These are phyloP conservation scores for Mystacornis crossleyi DNA, from an alignment of 2,113 vertebrate species.

Conservation along the genomic window DNA sequence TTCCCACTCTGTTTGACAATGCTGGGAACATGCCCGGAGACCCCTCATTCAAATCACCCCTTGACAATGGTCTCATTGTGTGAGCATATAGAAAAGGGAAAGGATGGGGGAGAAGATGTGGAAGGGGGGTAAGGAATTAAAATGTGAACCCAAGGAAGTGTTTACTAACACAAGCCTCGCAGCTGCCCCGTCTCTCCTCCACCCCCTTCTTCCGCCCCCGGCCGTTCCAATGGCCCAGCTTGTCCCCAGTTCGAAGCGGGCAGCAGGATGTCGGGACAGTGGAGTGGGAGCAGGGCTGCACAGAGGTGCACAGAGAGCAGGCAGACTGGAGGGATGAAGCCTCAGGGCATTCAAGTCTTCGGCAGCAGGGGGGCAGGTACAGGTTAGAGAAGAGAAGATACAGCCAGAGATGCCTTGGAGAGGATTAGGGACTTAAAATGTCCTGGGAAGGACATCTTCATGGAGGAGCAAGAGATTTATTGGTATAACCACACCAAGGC, in stretches of 20 bases:
- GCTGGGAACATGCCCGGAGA: slow-evolving; percentile 86
- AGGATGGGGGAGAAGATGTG: slow-evolving; percentile 70
- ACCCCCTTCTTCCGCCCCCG: slow-evolving; percentile 37
- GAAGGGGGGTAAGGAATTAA: slow-evolving; percentile 81
- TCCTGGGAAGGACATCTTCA: neutral
- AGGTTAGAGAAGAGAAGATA: neutral
- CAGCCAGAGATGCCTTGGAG: neutral
- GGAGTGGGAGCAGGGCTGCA: neutral
- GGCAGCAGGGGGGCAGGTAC: neutral
- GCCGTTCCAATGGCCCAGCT: neutral
- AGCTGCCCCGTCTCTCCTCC: slow-evolving; percentile 76
- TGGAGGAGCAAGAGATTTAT: slow-evolving; percentile 25
- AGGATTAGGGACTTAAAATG: slow-evolving; percentile 22
- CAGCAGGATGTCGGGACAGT: neutral
- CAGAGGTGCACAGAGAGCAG: neutral
- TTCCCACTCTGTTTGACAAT: slow-evolving; percentile 82
- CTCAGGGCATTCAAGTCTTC: neutral
- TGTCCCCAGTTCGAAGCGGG: neutral
- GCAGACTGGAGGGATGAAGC: neutral
- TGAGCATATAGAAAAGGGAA: slow-evolving; percentile 75
- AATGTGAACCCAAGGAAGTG: slow-evolving; percentile 85
- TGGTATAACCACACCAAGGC: neutral
- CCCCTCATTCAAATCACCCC: slow-evolving; percentile 88
- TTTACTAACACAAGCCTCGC: slow-evolving; percentile 90
- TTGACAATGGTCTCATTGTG: slow-evolving; percentile 94